Percentiles rank a stretch among this genome's conserved stretches.
phyloP scores from a whole-genome alignment of 2,797 vertebrate species.

The Esox lucius region DNA sequence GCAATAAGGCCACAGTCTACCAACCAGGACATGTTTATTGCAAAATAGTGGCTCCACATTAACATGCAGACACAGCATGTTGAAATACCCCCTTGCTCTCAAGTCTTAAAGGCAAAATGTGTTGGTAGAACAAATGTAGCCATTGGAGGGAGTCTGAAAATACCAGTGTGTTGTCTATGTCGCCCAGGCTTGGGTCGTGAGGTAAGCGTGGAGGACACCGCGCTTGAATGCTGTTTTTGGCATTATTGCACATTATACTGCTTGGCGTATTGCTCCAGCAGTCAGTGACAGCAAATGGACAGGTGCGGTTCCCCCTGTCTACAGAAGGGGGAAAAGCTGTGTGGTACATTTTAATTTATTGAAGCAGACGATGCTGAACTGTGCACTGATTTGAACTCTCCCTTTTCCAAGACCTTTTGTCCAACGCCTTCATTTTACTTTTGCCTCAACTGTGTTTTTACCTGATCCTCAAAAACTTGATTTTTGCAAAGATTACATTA shows the following conservation, averaged over 20 bases:
- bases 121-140: background rate
- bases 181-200: background rate
- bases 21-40: background rate
- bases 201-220: background rate
- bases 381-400: slow-evolving; percentile 66
- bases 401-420: slow-evolving; percentile 31
- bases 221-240: background rate
- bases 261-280: background rate
- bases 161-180: background rate
- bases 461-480: slow-evolving; percentile 58
- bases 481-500: slow-evolving; percentile 54
- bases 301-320: slow-evolving; percentile 14
- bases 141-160: background rate
- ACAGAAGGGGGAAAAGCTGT: slow-evolving; percentile 42
- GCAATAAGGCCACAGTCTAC: slow-evolving; percentile 27
- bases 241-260: background rate
- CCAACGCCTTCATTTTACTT: slow-evolving; percentile 14
- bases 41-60: background rate
- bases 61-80: background rate
- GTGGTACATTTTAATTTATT: slow-evolving; percentile 75
- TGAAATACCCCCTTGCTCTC: background rate
- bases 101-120: background rate
- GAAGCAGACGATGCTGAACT: slow-evolving; percentile 56
- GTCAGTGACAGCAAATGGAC: slow-evolving; percentile 3
- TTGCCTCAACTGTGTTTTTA: slow-evolving; percentile 43